Evolutionary conservation across 2,113 vertebrate species (phyloP).

Genomic region (Motacilla tschutschensis): DNA sequence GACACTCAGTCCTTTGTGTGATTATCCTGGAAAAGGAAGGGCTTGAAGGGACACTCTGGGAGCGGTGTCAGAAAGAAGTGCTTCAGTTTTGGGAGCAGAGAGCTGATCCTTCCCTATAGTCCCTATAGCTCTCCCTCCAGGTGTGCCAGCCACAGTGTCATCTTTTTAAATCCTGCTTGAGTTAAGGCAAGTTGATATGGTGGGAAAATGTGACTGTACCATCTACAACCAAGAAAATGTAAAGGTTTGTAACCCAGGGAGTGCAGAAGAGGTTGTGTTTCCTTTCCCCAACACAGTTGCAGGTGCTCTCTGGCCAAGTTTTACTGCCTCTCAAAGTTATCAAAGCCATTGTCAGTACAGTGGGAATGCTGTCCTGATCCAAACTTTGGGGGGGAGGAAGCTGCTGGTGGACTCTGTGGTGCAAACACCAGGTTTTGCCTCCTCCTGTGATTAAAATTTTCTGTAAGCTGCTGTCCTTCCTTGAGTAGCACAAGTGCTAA

Average conservation of each 20-base stretch:
- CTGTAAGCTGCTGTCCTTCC: fast-evolving
- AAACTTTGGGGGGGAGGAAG: neutral
- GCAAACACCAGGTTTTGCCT: neutral
- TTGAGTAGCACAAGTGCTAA: neutral
- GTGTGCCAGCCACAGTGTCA: neutral
- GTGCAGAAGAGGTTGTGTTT: neutral
- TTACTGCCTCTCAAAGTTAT: neutral
- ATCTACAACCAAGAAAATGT: neutral
- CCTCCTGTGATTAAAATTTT: neutral
- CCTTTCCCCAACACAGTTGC: neutral
- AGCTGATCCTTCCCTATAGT: neutral
- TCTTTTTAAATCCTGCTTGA: neutral
- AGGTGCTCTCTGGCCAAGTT: neutral
- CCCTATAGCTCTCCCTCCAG: neutral
- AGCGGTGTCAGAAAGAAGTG: neutral
- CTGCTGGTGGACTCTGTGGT: neutral
- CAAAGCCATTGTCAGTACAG: neutral
- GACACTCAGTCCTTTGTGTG: neutral
- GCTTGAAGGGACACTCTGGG: neutral
- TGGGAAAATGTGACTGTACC: neutral
- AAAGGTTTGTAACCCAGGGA: neutral
- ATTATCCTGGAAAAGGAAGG: neutral
- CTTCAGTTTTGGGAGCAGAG: neutral
- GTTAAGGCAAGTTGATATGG: neutral
- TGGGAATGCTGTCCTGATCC: neutral